phyloP scores from a whole-genome alignment of 2,113 vertebrate species.

The Acanthochromis polyacanthus region DNA sequence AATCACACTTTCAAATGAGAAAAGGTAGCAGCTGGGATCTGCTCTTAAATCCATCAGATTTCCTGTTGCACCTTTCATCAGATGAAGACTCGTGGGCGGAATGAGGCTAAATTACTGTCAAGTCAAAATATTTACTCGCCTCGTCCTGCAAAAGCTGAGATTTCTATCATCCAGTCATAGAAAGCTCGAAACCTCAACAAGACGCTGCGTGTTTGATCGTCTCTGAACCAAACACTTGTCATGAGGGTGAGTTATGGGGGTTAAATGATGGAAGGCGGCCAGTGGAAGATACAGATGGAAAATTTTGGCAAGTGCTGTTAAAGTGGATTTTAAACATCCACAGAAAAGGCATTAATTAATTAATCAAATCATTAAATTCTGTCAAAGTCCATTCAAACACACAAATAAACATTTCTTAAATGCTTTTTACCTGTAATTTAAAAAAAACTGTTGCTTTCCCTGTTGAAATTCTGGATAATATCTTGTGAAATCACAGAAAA shows the following conservation, averaged over 20 bases:
- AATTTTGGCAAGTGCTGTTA: neutral
- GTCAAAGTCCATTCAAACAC: too few relatives aligned
- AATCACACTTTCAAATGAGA: too few relatives aligned
- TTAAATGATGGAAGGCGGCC: neutral
- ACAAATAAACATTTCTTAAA: too few relatives aligned
- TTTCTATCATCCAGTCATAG: constrained; percentile 4
- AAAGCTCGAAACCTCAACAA: constrained; percentile 24
- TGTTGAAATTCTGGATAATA: too few relatives aligned
- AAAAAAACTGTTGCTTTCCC: too few relatives aligned
- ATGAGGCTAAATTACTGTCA: constrained; percentile 10
- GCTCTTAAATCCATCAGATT: neutral
- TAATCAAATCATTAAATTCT: too few relatives aligned
- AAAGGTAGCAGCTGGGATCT: neutral
- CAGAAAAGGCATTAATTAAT: too few relatives aligned
- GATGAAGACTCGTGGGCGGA: neutral
- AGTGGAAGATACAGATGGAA: neutral
- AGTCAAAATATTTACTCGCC: constrained; percentile 8
- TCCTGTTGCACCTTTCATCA: constrained; percentile 1
- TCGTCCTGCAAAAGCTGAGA: neutral
- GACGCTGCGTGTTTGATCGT: constrained; percentile 32
- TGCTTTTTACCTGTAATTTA: too few relatives aligned
- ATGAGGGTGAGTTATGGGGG: constrained; percentile 16
- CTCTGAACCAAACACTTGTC: constrained; percentile 35
- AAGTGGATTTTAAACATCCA: too few relatives aligned
- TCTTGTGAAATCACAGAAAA: too few relatives aligned